Evolutionary conservation across 2,113 vertebrate species (phyloP), one percentile per base, ranked within the genome.

Genomic region (Phalacrocorax pelagicus): DNA sequence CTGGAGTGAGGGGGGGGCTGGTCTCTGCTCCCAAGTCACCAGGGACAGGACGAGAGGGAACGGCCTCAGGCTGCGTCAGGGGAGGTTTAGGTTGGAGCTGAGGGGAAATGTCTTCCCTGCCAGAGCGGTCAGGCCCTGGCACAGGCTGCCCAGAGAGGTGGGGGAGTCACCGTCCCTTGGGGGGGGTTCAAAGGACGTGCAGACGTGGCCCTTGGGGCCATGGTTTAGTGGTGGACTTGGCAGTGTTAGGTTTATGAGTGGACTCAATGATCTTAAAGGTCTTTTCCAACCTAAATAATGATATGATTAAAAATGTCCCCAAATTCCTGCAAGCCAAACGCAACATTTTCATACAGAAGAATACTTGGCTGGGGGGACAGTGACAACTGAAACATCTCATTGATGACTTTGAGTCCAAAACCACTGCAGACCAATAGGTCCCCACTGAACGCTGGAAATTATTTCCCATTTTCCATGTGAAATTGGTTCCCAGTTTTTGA

Each of bases 1-100:
- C 8, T 46, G 46, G 20, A 9, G 46, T 46, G 46, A 46, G 46
- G 46, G 46, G 46, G 46, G 18, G 46, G 17, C 19, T 8, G 4
- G 46, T 46, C 17, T 46, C 17, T 46, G 19, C 46, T 46, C 46
- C 46, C 46, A 9, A 46, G 7, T 18, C 8, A 19, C 46, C 4
- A 46, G 46, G 4, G 2, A 71, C 2, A 12, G 34, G 11, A 81
- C 0, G 0, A 67, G 58, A 40, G 5, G 34, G 1, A 67, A 85
- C 0, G 0, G 4, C 22, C 6, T 72, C 47, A 19, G 19, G 46
- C 4, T 46, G 46, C 9, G 18, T 8, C 46, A 46, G 46, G 46
- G 18, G 46, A 46, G 46, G 46, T 46, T 46, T 46, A 46, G 46
- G 19, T 46, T 46, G 46, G 46, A 19, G 19, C 19, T 46, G 8